Base-by-base conservation (phyloP, 2,113 vertebrate genomes). In the Grallaria varia region DNA sequence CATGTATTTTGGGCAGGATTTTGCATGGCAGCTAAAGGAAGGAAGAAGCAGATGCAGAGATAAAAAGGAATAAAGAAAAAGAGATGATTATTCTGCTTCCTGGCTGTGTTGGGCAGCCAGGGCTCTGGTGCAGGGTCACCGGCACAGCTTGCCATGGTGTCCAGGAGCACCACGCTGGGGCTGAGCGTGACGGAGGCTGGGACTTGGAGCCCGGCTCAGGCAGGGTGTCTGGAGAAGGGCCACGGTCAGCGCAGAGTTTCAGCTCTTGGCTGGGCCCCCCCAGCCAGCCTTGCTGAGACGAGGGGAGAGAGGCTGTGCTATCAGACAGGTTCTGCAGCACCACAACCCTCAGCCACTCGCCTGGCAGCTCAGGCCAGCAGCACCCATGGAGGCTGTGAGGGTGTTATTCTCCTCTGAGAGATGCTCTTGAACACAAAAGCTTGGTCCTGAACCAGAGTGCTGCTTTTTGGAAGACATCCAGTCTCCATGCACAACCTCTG, bases 321-420 rank as follows among this genome's bases (percentile, higher is more conserved):
- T 7, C 6, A 33, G 53, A 31, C 2, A 1, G 33, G 23, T 21
- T 88, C 19, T 7, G 14, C 42, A n/a, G 77, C 69, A 15, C 47
- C 3, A 12, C 0, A 0, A 27, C 39, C 49, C 47, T 62, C 14
- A 5, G 15, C 52, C 1, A 0, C 60, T n/a, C 0, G 0, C 67
- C 55, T 9, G 28, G 62, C 53, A 66, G 47, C 33, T 52, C 45
- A 6, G 8, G 55, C 31, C 85, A 68, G 47, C 30, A 4, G 28
- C 73, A 31, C 49, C 63, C 12, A 1, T 0, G 0, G 27, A 14
- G 68, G 72, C 69, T 64, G 64, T 7, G 25, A 91, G 55, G 53
- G 66, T 1, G 4, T 64, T 6, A 14, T 35, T 84, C 66, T 91
- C 40, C 66, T 79, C 71, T 12, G 11, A 86, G 89, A 69, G 75